A percentile compares a stretch with the other conserved stretches of the same genome.
These are phyloP conservation scores for Battus philenor DNA, from an alignment of 1,140 invertebrate species.

Conservation along the genomic window DNA sequence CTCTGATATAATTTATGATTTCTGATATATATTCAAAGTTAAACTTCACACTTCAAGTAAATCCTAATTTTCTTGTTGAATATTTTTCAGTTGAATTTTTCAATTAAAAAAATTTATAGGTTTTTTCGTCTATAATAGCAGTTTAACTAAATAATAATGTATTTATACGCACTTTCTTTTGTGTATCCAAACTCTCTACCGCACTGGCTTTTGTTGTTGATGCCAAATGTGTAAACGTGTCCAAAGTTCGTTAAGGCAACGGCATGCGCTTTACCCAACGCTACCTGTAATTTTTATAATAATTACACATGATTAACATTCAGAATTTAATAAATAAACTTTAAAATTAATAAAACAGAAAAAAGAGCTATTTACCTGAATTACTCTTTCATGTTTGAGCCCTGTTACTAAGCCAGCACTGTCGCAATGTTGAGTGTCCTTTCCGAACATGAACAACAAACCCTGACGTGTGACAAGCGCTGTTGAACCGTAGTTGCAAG, in stretches of 20 bases:
- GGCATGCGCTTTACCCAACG: constrained; percentile 96
- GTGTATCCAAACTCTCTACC: constrained; percentile 89
- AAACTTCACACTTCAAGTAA: no score
- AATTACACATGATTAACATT: no score
- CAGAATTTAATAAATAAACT: no score
- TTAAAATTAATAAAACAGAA: constrained; percentile 14
- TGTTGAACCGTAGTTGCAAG: constrained; percentile 96
- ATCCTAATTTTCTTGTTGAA: no score
- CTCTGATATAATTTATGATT: no score
- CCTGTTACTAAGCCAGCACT: constrained; percentile 81
- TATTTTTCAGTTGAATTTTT: no score
- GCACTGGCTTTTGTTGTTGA: constrained; percentile 99
- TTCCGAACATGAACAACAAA: constrained; percentile 94
- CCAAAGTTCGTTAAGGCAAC: constrained; percentile 92
- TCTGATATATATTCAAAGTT: no score
- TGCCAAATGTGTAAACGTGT: constrained; percentile 95
- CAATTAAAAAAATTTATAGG: not conserved
- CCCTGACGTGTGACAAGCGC: constrained; percentile 94
- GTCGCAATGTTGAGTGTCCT: constrained; percentile 94
- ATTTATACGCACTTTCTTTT: constrained; percentile 77
- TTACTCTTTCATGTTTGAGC: constrained; percentile 88
- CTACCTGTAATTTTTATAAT: constrained; percentile 77
- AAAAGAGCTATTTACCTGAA: constrained; percentile 56
- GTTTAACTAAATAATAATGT: not conserved
- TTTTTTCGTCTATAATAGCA: not conserved